Base-by-base conservation (phyloP, 92 coral and sea anemone genomes). In the Paramuricea clavata region DNA sequence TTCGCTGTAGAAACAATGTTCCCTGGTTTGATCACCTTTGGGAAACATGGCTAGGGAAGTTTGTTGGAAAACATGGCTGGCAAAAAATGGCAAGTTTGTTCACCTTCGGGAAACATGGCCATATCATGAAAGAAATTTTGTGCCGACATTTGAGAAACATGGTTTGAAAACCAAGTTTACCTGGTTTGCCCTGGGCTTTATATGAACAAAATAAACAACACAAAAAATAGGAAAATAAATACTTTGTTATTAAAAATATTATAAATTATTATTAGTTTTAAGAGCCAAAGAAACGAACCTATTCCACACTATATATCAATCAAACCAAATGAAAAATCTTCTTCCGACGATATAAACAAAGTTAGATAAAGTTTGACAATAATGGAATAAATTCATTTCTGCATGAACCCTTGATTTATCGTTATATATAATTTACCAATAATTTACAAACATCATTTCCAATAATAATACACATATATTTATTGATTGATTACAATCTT, bases 391-490 rank as follows among this genome's bases (percentile, higher is more conserved):
- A 47, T 47, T 9, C 52, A 47, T 47, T 26, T 6, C 30, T 23
- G 0, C 64, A 60, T 21, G 33, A 60, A 22, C 9, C 4, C 68
- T 21, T 8, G n/a, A 60, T 60, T 60, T 60, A 13, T 60, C 32
- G 32, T 6, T 60, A 60, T 22, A 4, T 39, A 54, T 50, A 75
- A 35, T 77, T 77, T 60, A 56, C 23, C 25, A 42, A 52, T 34
- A 79, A 76, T 76, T 76, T 12, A 73, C 26, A 49, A 49, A 9
- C 13, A 49, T 76, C 50, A 50, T 16, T 49, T 49, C 21, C 69
- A 52, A 26, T 78, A 52, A 16, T 41, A n/a, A 16, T 30, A 3
- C 26, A 23, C 3, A 27, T 17, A 33, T 12, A 31, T 78, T 12
- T 52, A 27, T 25, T 74, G 61, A 13, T 31, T n/a, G 21, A 42